phyloP scores from a whole-genome alignment of 2,888 invertebrate species.

The Rhyacophila evoluta region DNA sequence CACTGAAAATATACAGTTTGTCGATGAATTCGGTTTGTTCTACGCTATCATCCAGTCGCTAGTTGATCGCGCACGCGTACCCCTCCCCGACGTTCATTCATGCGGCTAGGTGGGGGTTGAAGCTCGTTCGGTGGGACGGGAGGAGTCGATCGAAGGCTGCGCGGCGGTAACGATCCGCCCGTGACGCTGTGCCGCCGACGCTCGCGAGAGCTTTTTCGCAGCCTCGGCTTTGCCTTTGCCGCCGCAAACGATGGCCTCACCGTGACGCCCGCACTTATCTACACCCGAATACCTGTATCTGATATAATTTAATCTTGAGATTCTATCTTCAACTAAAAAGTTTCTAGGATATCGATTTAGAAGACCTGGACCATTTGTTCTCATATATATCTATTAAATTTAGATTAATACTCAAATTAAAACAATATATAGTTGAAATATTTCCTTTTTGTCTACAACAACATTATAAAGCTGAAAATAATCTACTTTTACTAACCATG shows the following conservation, averaged over 20 bases:
- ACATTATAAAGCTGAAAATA: too few species aligned
- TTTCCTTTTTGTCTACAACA: too few species aligned
- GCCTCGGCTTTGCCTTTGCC: slow-evolving; percentile 25
- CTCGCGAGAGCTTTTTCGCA: background rate
- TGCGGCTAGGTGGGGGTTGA: background rate
- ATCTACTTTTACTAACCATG: too few species aligned
- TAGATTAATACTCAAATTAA: too few species aligned
- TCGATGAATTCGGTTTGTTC: background rate
- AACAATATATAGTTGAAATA: too few species aligned
- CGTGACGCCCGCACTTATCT: background rate
- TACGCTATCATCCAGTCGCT: background rate
- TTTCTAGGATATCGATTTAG: too few species aligned
- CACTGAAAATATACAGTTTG: too few species aligned
- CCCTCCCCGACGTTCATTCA: background rate
- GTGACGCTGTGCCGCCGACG: slow-evolving; percentile 35
- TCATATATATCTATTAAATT: too few species aligned
- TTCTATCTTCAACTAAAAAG: too few species aligned
- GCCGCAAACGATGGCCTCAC: slow-evolving; percentile 20
- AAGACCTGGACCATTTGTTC: too few species aligned
- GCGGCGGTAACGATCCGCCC: slow-evolving; percentile 54
- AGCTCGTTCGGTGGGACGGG: slow-evolving; percentile 16
- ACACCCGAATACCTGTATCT: background rate
- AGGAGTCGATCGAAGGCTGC: slow-evolving; percentile 41
- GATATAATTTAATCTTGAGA: background rate
- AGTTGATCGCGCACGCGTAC: background rate